These are phyloP conservation scores for Lithobates pipiens DNA, from an alignment of 2,797 vertebrate genomes.

Conservation along the genomic window DNA sequence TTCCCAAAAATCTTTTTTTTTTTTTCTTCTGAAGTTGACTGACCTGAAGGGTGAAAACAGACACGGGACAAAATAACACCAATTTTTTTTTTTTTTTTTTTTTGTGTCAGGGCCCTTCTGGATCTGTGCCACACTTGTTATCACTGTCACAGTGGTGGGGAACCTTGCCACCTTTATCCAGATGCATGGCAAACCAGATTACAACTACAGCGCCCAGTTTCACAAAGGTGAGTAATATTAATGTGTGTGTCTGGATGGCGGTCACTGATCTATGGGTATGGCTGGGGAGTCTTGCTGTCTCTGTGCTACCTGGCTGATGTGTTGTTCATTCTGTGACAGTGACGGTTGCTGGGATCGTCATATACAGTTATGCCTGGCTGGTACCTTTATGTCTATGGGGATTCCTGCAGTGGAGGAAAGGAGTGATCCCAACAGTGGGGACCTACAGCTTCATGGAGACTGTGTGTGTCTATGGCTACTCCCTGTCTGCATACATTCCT, in stretches of 20 bases:
- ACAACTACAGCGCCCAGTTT: slow-evolving; percentile 85
- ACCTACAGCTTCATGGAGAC: slow-evolving; percentile 87
- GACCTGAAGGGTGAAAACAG: too few relatives aligned
- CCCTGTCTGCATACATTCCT: slow-evolving; percentile 87
- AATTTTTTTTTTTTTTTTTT: too few relatives aligned
- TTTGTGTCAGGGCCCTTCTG: slow-evolving; percentile 89
- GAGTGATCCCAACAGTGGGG: slow-evolving; percentile 71
- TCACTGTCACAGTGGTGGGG: slow-evolving; percentile 83
- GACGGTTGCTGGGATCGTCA: slow-evolving; percentile 79
- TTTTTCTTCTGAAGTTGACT: too few relatives aligned
- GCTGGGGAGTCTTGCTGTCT: background rate
- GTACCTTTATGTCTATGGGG: slow-evolving; percentile 86
- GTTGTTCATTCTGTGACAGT: slow-evolving; percentile 68
- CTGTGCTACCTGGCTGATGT: background rate
- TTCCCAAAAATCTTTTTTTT: too few relatives aligned
- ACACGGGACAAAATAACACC: too few relatives aligned
- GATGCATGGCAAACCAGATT: slow-evolving; percentile 68
- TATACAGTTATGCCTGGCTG: slow-evolving; percentile 88
- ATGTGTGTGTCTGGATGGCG: background rate
- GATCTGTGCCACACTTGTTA: slow-evolving; percentile 89
- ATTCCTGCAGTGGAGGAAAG: slow-evolving; percentile 84
- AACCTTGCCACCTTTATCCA: slow-evolving; percentile 82
- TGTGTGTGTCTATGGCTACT: slow-evolving; percentile 88
- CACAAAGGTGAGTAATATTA: slow-evolving; percentile 73
- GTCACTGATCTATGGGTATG: background rate